A percentile compares a stretch with the other conserved stretches of the same genome.
Conservation (phyloP, 2,888 invertebrate species). For the Eumerus sabulonum region DNA sequence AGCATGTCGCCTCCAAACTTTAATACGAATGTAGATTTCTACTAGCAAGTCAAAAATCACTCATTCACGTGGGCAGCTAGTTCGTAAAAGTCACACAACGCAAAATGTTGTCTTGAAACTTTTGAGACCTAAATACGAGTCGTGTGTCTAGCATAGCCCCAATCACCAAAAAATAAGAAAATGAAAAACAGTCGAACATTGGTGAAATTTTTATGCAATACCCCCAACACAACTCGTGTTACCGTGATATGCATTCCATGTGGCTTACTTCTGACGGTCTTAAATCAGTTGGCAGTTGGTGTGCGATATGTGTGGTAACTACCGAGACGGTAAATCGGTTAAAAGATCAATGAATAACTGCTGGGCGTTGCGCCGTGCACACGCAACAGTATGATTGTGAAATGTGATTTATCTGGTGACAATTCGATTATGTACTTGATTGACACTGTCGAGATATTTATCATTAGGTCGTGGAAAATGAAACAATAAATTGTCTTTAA, state of each 20-base stretch:
- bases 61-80: constrained; percentile 16
- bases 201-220: constrained; percentile 33
- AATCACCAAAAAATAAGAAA: background rate
- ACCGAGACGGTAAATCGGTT: constrained; percentile 5
- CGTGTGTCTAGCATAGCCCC: background rate
- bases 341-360: constrained; percentile 15
- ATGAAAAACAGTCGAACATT: background rate
- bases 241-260: constrained; percentile 39
- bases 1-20: constrained; percentile 9
- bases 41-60: constrained; percentile 6
- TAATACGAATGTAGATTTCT: constrained; percentile 7
- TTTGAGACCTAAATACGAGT: background rate
- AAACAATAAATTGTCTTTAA: too few species aligned
- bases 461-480: constrained; percentile 1
- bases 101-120: background rate
- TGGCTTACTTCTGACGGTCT: constrained; percentile 32
- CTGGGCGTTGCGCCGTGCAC: constrained; percentile 7
- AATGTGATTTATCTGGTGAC: constrained; percentile 53
- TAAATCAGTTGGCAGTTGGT: constrained; percentile 20
- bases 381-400: constrained; percentile 27
- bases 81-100: background rate
- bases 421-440: constrained; percentile 37
- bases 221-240: constrained; percentile 14
- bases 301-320: constrained; percentile 4
- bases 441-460: constrained; percentile 41